Evolutionary conservation across 2,113 vertebrate genomes (phyloP), one percentile per base, ranked within the genome.

Genomic region (Kryptolebias marmoratus): DNA sequence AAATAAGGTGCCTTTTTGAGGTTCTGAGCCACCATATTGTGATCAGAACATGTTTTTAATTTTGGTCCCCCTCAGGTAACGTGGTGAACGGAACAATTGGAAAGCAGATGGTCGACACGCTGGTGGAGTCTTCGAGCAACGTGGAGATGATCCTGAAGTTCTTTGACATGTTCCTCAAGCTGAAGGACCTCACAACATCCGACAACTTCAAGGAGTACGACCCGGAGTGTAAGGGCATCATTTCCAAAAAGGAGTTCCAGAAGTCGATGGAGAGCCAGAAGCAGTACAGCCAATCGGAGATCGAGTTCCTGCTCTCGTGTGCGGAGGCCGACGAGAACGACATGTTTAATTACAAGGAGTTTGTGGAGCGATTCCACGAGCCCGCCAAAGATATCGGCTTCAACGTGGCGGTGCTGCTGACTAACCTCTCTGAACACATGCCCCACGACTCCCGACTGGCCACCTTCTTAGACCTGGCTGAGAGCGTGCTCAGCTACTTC

Each of bases 101-200:
- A 77, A 99, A 99, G 90, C 98, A 99, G 93, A 99, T 99, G 98
- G 98, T 99, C 30, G 98, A 99, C 88, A 99, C 97, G 0, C 94
- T 99, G 81, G 94, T 99, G 82, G 98, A 99, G 73, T 99, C 98
- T 28, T 99, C 97, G 13, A 96, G 92, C 91, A 98, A 99, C 15
- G 96, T 99, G 66, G 98, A 99, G 93, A 97, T 99, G 96, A 99
- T 98, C 90, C 94, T 99, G 70, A 99, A 99, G 85, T 99, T 98
- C 93, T 99, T 99, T 56, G 97, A 98, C 73, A 99, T 99, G 97
- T 99, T 99, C 92, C 95, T 99, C 73, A 99, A 99, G 84, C 90
- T 99, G 83, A 98, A 99, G 93, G 96, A 99, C 85, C 92, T 99
- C 86, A 99, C 97, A 3, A 96, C 94, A 64, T 98, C 98, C 14